phyloP scores from a whole-genome alignment of 1,140 invertebrate genomes.

The Drosophila baimaii region DNA sequence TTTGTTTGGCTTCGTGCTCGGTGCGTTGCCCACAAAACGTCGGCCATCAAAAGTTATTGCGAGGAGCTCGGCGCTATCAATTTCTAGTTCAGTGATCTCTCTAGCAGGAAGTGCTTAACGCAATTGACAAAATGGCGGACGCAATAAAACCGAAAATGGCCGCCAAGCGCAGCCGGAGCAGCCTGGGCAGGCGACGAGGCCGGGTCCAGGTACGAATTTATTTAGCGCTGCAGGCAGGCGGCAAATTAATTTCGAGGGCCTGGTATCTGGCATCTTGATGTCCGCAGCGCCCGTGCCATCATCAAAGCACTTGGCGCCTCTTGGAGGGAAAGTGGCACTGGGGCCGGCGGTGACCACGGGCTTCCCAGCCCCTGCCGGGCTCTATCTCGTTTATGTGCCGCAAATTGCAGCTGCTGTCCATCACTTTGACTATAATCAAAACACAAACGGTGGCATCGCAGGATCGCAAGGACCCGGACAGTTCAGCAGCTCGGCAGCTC shows the following conservation, averaged over 20 bases:
- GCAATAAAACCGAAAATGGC: constrained; percentile 66
- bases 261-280: constrained; percentile 57
- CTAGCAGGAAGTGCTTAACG: constrained; percentile 61
- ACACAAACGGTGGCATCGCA: constrained; percentile 57
- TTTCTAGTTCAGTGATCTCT: constrained; percentile 74
- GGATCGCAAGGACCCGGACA: constrained; percentile 4
- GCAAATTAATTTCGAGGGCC: constrained; percentile 72
- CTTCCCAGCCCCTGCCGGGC: constrained; percentile 17
- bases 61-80: constrained; percentile 61
- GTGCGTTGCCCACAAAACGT: constrained; percentile 32
- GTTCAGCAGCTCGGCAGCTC: background rate
- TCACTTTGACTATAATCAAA: constrained; percentile 75
- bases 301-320: constrained; percentile 68
- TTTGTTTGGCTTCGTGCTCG: constrained; percentile 16
- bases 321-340: constrained; percentile 45
- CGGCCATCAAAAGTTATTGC: constrained; percentile 73
- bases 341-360: constrained; percentile 6
- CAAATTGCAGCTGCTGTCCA: constrained; percentile 77
- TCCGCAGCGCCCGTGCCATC: constrained; percentile 42
- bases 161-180: constrained; percentile 40
- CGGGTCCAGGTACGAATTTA: constrained; percentile 60
- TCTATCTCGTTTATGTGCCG: constrained; percentile 59
- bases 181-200: background rate
- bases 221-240: constrained; percentile 65
- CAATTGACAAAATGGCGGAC: constrained; percentile 57